Evolutionary conservation across 2,113 vertebrate species (phyloP).

Genomic region (Epinephelus lanceolatus): DNA sequence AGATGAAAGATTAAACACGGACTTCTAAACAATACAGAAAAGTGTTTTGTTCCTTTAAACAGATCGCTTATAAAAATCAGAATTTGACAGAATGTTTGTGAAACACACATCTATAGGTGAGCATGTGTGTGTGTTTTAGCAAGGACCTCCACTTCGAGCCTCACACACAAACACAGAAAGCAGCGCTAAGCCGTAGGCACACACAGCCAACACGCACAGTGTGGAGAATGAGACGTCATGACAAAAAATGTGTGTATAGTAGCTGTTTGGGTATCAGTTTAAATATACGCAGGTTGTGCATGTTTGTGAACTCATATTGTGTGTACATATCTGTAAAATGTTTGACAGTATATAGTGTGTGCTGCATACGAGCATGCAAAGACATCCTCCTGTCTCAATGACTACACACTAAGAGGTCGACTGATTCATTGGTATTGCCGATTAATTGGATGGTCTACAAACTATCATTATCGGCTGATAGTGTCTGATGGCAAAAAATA

Average conservation of each 20-base stretch:
- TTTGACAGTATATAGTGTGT: background rate
- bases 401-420: no score
- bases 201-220: constrained; percentile 52
- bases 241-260: background rate
- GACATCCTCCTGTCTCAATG: background rate
- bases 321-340: background rate
- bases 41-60: constrained; percentile 40
- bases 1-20: constrained; percentile 36
- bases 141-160: background rate
- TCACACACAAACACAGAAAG: constrained; percentile 8
- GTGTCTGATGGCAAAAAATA: no score
- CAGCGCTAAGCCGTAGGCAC: constrained; percentile 32
- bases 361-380: background rate
- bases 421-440: no score
- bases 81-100: constrained; percentile 9
- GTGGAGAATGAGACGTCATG: background rate
- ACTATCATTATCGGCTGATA: no score
- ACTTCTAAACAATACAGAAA: constrained; percentile 14
- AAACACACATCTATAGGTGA: background rate
- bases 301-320: background rate
- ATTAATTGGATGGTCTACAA: no score
- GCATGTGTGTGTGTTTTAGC: constrained; percentile 1
- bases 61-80: constrained; percentile 30
- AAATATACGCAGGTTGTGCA: background rate
- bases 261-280: background rate